Evolutionary conservation across 2,797 vertebrate species (phyloP), one percentile per base, ranked within the genome.

Genomic region (Lutjanus argentimaculatus): DNA sequence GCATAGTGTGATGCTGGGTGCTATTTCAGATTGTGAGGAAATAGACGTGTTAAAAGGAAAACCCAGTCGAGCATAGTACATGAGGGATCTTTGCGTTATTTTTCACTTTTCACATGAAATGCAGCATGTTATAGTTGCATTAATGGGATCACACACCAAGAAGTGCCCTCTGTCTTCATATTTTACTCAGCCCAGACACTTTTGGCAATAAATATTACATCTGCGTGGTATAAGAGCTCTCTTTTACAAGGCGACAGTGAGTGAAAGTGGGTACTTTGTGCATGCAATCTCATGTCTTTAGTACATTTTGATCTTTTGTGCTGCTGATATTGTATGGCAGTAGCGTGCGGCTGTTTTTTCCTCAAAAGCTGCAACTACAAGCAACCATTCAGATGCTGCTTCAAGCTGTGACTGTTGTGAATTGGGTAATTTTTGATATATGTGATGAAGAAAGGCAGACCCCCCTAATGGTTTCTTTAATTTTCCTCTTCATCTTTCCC

Each of bases 131-230:
- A 43, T n/a, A 53, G 21, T 77, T 21, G 64, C 66, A 81, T 57
- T 66, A 61, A 68, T 56, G 62, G 59, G 15, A 67, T 79, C 52
- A 71, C 69, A 61, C 65, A 75, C 14, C 4, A 13, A 67, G 16
- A 72, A 69, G 49, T 64, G 43, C 43, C 57, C 4, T n/a, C 30
- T 36, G 12, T 65, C 45, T 67, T 42, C 49, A 82, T 36, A 59
- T 56, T n/a, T 59, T 19, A 40, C 63, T 67, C 46, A 4, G 10
- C 36, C 67, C 15, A 53, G 53, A 72, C 72, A 61, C 81, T 67
- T 82, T 85, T 42, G 69, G 45, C 36, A 51, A 84, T 92, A 72
- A 87, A 92, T 93, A 88, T 91, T 89, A 76, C 46, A 89, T 90
- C 17, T 19, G 21, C 40, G 10, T 42, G 15, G 5, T 48, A 42